phyloP scores from a whole-genome alignment of 1,140 invertebrate genomes.

The Notospermus geniculatus region DNA sequence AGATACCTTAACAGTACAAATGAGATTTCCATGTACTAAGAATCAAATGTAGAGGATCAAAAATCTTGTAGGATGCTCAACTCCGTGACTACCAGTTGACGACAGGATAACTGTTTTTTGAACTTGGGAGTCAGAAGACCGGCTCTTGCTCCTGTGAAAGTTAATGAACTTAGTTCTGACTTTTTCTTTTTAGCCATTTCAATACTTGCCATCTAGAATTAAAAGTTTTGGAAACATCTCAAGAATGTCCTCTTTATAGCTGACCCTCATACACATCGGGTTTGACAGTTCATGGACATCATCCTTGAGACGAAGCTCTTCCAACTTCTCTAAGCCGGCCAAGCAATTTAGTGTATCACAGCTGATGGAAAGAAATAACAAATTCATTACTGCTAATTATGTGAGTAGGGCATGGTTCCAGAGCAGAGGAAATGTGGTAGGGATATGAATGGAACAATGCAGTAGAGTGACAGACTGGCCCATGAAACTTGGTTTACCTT shows the following conservation, averaged over 20 bases:
- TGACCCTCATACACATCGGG: constrained; percentile 35
- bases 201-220: constrained; percentile 37
- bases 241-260: constrained; percentile 31
- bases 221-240: constrained; percentile 33
- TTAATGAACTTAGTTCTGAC: too few species aligned
- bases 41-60: too few species aligned
- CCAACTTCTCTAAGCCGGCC: constrained; percentile 35
- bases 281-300: constrained; percentile 26
- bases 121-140: too few species aligned
- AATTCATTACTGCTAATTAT: neutral
- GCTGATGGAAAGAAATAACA: constrained; percentile 30
- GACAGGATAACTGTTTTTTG: too few species aligned
- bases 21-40: too few species aligned
- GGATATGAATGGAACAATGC: neutral
- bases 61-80: too few species aligned
- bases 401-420: neutral
- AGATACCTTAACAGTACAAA: too few species aligned
- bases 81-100: too few species aligned
- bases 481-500: constrained; percentile 11
- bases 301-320: constrained; percentile 31
- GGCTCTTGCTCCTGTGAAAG: too few species aligned
- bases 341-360: constrained; percentile 32
- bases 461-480: neutral
- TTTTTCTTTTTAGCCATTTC: too few species aligned
- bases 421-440: neutral